Evolutionary conservation across 2,888 invertebrate genomes (phyloP).

Genomic region (Rhabditoides inermis): DNA sequence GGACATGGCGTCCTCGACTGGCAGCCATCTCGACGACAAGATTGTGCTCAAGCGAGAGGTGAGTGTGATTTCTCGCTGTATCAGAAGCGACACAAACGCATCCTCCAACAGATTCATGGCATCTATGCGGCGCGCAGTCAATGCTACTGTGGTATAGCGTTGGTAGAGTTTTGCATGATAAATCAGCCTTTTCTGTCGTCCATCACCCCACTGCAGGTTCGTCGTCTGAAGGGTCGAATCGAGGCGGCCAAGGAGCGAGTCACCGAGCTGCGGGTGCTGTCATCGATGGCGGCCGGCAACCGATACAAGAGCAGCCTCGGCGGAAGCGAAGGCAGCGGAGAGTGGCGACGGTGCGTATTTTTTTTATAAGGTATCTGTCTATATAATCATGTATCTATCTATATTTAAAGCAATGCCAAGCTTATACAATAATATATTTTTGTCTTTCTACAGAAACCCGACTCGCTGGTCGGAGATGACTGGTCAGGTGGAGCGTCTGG

Average conservation of each 20-base stretch:
- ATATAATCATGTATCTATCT: too few species aligned
- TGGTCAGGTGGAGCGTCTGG: slow-evolving; percentile 13
- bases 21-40: slow-evolving; percentile 21
- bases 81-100: too few species aligned
- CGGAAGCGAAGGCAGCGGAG: slow-evolving; percentile 7
- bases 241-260: slow-evolving; percentile 19
- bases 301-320: slow-evolving; percentile 9
- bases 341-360: slow-evolving; percentile 3
- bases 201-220: too few species aligned
- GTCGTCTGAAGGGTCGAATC: slow-evolving; percentile 16
- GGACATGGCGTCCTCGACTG: slow-evolving; percentile 16
- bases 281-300: slow-evolving; percentile 6
- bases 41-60: slow-evolving; percentile 12
- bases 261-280: slow-evolving; percentile 12
- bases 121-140: too few species aligned
- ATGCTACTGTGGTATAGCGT: too few species aligned
- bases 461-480: slow-evolving; percentile 14
- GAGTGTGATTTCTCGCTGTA: too few species aligned
- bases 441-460: neutral
- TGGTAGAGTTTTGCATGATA: too few species aligned
- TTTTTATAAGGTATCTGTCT: too few species aligned
- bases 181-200: too few species aligned
- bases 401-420: too few species aligned
- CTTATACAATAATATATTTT: neutral
- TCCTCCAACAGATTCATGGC: too few species aligned